Percentiles rank a stretch among this genome's conserved stretches.
These are phyloP conservation scores for Ochlodes sylvanus DNA, from an alignment of 2,888 invertebrate species.

Conservation along the genomic window DNA sequence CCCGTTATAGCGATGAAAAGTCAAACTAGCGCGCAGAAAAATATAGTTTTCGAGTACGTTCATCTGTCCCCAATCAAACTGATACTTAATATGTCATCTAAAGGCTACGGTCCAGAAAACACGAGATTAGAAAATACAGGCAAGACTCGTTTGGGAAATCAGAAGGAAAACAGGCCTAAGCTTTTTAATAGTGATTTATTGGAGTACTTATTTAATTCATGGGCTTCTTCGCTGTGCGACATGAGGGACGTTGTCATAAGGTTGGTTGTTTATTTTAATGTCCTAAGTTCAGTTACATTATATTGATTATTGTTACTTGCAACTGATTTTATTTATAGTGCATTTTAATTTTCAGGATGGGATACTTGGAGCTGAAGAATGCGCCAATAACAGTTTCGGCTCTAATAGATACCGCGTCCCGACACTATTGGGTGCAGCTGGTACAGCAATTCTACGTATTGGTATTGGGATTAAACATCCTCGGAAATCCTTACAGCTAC, in stretches of 20 bases:
- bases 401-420: constrained; percentile 82
- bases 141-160: constrained; percentile 60
- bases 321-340: neutral
- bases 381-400: constrained; percentile 78
- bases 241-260: constrained; percentile 87
- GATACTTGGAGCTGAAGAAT: constrained; percentile 87
- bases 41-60: constrained; percentile 82
- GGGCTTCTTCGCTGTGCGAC: constrained; percentile 87
- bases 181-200: constrained; percentile 85
- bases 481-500: constrained; percentile 91
- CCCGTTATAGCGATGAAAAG: constrained; percentile 76
- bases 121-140: constrained; percentile 58
- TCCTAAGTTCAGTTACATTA: neutral
- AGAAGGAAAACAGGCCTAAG: constrained; percentile 77
- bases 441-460: constrained; percentile 93
- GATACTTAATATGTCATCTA: constrained; percentile 85
- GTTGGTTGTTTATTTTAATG: constrained; percentile 60
- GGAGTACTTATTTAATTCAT: constrained; percentile 86
- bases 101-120: constrained; percentile 70
- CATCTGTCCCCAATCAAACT: constrained; percentile 86
- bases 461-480: constrained; percentile 90
- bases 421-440: constrained; percentile 89
- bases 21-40: constrained; percentile 65
- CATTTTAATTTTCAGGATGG: constrained; percentile 82
- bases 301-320: neutral